Base-by-base conservation (phyloP, 2,113 vertebrate genomes). In the Zeus faber region DNA sequence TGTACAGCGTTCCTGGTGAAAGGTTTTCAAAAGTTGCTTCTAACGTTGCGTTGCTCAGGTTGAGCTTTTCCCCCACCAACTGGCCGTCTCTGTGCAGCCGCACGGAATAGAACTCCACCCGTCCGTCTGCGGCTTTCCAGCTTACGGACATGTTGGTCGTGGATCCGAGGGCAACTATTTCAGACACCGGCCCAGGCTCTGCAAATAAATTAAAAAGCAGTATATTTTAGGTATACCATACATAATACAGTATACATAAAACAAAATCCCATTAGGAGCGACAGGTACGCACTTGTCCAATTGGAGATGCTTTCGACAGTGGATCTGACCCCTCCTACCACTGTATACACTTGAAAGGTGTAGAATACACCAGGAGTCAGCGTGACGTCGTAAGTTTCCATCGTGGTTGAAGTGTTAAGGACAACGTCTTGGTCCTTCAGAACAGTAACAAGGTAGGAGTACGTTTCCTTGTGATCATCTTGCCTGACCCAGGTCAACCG, bases 1-100 rank as follows among this genome's bases (percentile, higher is more conserved):
- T 60, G 70, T 85, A 88, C 11, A n/a, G 5, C 4, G 70, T 46
- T 56, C 79, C 85, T 29, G 86, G 72, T 5, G 0, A 51, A 23
- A 80, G 70, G 26, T 0, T 2, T 2, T 0, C 0, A 58, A 85
- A 85, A 1, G 0, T 0, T 5, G 0, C 2, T 1, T 1, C n/a
- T 2, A 0, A 0, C 13, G 58, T 67, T 0, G 3, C 2, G 31
- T 47, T 73, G 40, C 1, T 61, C 20, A 56, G 31, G 35, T 10
- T 1, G 0, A 5, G 47, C 1, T 1, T 0, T 0, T 3, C 44
- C 2, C 1, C 0, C 6, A 6, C 10, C 5, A 10, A 1, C 1
- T 2, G 1, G 0, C 0, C 2, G 10, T 0, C 3, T 5, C 5
- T 58, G 49, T 33, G 13, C 11, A 86, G 62, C 2, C 1, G 1